Evolutionary conservation across 2,888 invertebrate species (phyloP), one percentile per base, ranked within the genome.

Genomic region (Cryptosula pallasiana): DNA sequence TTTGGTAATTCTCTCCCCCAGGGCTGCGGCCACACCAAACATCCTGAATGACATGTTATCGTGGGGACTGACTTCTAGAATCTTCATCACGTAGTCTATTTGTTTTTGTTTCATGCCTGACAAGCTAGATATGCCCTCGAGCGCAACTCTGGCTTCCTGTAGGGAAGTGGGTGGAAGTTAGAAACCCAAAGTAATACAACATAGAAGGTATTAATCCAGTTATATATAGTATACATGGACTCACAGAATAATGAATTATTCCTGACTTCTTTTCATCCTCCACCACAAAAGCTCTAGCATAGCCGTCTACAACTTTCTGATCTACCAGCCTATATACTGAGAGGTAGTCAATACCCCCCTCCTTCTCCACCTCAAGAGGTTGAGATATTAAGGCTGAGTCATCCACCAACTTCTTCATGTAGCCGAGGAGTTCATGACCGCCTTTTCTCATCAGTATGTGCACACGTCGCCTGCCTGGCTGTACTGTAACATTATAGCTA

Each of bases 21-120:
- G 75, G 0, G 84, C 82, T 0, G 81, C 76, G 69, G 83, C 79
- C 9, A 84, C 84, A 16, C 83, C 80, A 78, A 84, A 84, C 84
- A 84, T 84, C 36, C 82, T 74, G 75, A 84, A 84, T 0, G 83
- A 83, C 54, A 84, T 76, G 58, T 82, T 79, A 0, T 79, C 79
- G 25, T 82, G 81, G 71, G 81, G 80, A 72, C 83, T 81, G 27
- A 84, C 79, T 73, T 82, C 81, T 23, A 84, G 77, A 35, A 82
- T 78, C 79, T 82, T 81, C 20, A 82, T 77, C 27, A 82, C 80
- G 72, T 83, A 84, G 36, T 83, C 82, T 71, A 82, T 78, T 71
- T 84, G 83, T 75, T 83, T 84, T 3, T 76, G 73, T 2, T 79
- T 80, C 74, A 84, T 79, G 29, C 77, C 76, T 57, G 80, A 78